Conservation (phyloP, 2,888 invertebrate species). For the Zaprionus lineosus region DNA sequence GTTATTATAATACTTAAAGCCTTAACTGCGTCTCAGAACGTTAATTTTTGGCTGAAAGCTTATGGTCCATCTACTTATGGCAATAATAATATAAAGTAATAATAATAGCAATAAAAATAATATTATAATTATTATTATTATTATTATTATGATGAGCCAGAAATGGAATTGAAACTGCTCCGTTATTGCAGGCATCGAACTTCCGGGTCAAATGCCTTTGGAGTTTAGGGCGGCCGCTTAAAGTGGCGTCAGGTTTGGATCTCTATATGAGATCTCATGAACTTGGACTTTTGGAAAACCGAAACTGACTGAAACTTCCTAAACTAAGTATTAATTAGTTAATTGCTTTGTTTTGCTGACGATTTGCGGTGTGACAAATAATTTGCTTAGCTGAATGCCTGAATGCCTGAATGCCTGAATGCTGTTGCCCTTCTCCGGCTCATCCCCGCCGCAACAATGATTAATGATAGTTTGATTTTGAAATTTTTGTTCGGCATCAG, state of each 20-base stretch:
- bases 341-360: slow-evolving; percentile 61
- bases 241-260: no score
- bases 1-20: no score
- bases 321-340: slow-evolving; percentile 62
- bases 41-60: no score
- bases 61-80: no score
- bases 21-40: no score
- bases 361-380: slow-evolving; percentile 57
- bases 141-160: slow-evolving; percentile 2
- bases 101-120: no score
- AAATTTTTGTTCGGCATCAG: slow-evolving; percentile 48
- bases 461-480: slow-evolving; percentile 66
- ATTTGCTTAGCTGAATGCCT: slow-evolving; percentile 34
- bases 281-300: slow-evolving; percentile 8
- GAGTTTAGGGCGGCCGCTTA: slow-evolving; percentile 18
- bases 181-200: slow-evolving; percentile 24
- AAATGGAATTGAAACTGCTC: slow-evolving; percentile 30
- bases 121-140: background rate
- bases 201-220: slow-evolving; percentile 49
- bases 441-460: slow-evolving; percentile 35
- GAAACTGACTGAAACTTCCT: slow-evolving; percentile 21
- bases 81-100: no score
- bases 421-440: background rate
- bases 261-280: slow-evolving; percentile 7
- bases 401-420: no score